These are phyloP conservation scores for Agrilus planipennis DNA, from an alignment of 1,140 invertebrate genomes.

Conservation along the genomic window DNA sequence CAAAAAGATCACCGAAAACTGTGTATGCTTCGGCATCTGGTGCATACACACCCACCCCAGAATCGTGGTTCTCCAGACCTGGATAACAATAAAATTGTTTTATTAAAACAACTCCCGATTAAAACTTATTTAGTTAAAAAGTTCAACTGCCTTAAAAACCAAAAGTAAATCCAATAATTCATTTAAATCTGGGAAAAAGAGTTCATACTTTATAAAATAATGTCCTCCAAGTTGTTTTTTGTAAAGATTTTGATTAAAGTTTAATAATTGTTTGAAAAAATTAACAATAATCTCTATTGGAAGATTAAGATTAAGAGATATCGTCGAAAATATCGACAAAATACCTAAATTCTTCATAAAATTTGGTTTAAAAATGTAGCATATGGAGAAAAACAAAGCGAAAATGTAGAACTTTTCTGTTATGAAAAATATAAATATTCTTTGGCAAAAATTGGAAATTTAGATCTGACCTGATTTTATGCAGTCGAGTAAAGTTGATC, in stretches of 20 bases:
- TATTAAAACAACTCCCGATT: background rate
- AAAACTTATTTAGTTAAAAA: background rate
- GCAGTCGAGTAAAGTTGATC: conserved; percentile 51
- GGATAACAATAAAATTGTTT: conserved; percentile 2
- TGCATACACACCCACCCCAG: conserved; percentile 57
- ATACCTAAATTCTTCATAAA: background rate
- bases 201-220: too few species aligned
- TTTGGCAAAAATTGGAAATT: conserved; percentile 2
- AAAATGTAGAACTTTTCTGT: background rate
- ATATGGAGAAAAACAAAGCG: background rate
- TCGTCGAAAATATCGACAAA: background rate
- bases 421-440: background rate
- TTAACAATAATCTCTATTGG: too few species aligned
- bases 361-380: background rate
- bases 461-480: conserved; percentile 41
- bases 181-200: background rate
- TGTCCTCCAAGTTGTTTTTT: too few species aligned
- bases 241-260: too few species aligned
- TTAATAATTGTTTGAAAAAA: too few species aligned
- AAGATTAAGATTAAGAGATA: background rate
- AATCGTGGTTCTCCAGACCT: conserved; percentile 50
- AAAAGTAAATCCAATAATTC: background rate
- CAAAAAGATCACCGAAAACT: conserved; percentile 55
- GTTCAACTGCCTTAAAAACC: background rate
- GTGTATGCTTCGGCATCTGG: conserved; percentile 60